Conservation (phyloP, 2,113 vertebrate genomes). For the Perca fluviatilis region DNA sequence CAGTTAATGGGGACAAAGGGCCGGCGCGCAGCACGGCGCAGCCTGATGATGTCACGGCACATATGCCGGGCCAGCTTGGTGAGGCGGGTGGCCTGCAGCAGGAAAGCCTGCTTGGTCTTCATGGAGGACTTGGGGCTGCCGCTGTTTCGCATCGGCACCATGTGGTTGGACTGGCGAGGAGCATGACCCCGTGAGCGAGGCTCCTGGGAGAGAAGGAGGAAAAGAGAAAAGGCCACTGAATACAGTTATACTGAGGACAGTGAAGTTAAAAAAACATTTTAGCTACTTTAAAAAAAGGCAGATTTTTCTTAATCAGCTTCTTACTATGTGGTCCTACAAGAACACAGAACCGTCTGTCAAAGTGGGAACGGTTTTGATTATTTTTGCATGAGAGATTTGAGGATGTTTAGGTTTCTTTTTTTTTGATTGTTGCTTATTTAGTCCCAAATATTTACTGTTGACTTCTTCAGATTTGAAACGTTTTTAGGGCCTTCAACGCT, state of each 20-base stretch:
- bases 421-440: not conserved
- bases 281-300: not conserved
- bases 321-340: not conserved
- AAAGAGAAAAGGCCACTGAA: not conserved
- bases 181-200: constrained; percentile 89
- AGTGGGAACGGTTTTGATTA: not conserved
- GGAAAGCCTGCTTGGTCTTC: constrained; percentile 98
- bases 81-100: constrained; percentile 95
- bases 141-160: constrained; percentile 93
- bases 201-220: constrained; percentile 81
- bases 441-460: not conserved
- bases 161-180: constrained; percentile 92
- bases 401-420: not conserved
- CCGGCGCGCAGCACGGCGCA: constrained; percentile 96
- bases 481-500: not conserved
- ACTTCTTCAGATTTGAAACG: not conserved
- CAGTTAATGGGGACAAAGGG: constrained; percentile 99
- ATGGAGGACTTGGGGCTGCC: constrained; percentile 96
- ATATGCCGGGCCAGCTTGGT: constrained; percentile 98
- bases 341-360: not conserved
- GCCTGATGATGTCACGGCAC: constrained; percentile 96
- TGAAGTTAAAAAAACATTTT: not conserved
- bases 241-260: not conserved
- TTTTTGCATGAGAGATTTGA: not conserved
- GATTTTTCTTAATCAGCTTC: not conserved